Evolutionary conservation across 2,113 vertebrate genomes (phyloP).

Genomic region (Arothron firmamentum): DNA sequence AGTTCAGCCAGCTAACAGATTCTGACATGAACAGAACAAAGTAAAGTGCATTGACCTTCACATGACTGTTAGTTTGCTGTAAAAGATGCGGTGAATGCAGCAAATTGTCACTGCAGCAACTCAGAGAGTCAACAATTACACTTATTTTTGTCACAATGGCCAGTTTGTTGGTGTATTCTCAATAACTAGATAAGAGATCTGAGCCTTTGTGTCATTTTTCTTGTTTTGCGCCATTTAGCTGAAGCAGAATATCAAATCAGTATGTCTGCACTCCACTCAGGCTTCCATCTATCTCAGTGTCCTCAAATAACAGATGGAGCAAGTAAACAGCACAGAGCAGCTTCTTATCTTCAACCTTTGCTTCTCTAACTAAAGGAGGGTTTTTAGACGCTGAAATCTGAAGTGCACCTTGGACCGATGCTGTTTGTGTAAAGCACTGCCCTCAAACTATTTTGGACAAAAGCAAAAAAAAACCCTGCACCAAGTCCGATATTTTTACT

Average conservation of each 20-base stretch:
- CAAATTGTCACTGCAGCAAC: neutral
- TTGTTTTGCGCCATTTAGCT: neutral
- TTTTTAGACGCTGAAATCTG: no score
- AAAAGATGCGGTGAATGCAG: neutral
- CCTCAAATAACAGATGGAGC: neutral
- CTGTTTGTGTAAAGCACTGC: neutral
- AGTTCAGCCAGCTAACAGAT: no score
- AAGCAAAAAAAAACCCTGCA: no score
- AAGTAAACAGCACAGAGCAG: neutral
- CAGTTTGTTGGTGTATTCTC: constrained; percentile 1
- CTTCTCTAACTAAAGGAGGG: neutral
- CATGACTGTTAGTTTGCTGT: neutral
- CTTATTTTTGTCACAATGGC: neutral
- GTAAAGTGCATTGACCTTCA: no score
- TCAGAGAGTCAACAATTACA: neutral
- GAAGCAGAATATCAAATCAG: neutral
- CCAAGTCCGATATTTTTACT: no score
- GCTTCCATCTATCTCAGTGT: neutral
- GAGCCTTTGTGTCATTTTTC: neutral
- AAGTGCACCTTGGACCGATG: no score
- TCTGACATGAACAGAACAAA: no score
- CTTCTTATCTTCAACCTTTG: neutral
- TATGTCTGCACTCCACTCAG: neutral
- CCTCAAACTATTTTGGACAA: no score
- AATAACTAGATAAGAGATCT: neutral